Evolutionary conservation across 2,888 invertebrate species (phyloP), one percentile per base, ranked within the genome.

Genomic region (Tipula confusa): DNA sequence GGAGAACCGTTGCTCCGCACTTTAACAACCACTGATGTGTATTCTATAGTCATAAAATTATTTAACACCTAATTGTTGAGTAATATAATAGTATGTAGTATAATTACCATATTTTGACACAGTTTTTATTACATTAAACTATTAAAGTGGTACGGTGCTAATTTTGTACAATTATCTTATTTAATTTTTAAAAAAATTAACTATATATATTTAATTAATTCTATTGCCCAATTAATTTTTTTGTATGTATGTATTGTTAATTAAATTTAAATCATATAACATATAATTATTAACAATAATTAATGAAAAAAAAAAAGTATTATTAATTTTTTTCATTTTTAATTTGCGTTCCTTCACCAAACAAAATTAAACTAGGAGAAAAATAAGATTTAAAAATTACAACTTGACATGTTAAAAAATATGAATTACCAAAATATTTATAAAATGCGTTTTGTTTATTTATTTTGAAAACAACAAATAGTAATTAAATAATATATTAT

Each of bases 331-430:
- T 64, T 24, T 64, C 24, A 18, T 64, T 24, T 1, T 64, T 64
- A 64, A 64, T 48, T 64, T 24, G 64, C 64, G 64, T 64, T 64
- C 64, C 64, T 64, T 24, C 64, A 64, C 64, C 64, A 64, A 64
- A 64, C 64, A 64, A 64, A 64, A 24, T 64, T 64, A 64, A 64
- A 64, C 9, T 24, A 64, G 24, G 9, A 24, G 64, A 64, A 24
- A 64, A 64, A 64, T 64, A 24, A n/a, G 24, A 48, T 18, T 18
- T 24, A 64, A 2, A 24, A 64, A 9, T 18, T 13, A 64, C 9
- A 18, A 24, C 9, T 64, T 64, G 1, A 64, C 18, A 64, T 64
- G 64, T 24, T 24, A 24, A 24, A 33, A 64, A 9, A 64, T 24
- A 24, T 24, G 24, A 64, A 64, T 24, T 64, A 24, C 11, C 24